A percentile compares a stretch with the other conserved stretches of the same genome.
Conservation (phyloP, 2,797 vertebrate species). For the Chaunax sp. region DNA sequence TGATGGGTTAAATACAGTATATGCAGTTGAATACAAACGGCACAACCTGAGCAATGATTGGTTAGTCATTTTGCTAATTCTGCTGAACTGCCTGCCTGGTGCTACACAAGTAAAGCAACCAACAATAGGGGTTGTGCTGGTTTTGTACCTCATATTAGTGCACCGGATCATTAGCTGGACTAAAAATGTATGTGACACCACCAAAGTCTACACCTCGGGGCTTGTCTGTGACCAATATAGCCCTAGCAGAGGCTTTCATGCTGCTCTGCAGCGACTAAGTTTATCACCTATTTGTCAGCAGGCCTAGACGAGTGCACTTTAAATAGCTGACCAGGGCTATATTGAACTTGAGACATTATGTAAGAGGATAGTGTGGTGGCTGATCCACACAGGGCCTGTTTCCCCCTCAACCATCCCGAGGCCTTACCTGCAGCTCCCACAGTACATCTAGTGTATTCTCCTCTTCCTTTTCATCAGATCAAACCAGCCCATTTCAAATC, state of each 20-base stretch:
- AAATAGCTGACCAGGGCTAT: conserved; percentile 81
- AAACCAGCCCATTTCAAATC: conserved; percentile 43
- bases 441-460: conserved; percentile 28
- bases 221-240: conserved; percentile 82
- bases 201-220: conserved; percentile 77
- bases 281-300: conserved; percentile 86
- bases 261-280: conserved; percentile 75
- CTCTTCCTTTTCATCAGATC: conserved; percentile 39
- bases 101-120: conserved; percentile 34
- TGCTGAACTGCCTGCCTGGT: conserved; percentile 21
- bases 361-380: conserved; percentile 81
- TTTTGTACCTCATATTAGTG: conserved; percentile 64
- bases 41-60: neutral
- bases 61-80: conserved; percentile 35
- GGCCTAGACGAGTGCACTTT: conserved; percentile 75
- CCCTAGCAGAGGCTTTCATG: conserved; percentile 80
- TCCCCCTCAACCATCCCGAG: conserved; percentile 48
- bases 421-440: conserved; percentile 60
- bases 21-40: conserved; percentile 5
- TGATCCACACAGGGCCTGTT: conserved; percentile 71
- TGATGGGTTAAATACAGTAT: neutral
- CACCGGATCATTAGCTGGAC: conserved; percentile 68
- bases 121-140: conserved; percentile 10
- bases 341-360: conserved; percentile 85
- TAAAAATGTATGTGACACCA: conserved; percentile 82